Percentiles rank a stretch among this genome's conserved stretches.
phyloP scores from a whole-genome alignment of 2,797 vertebrate genomes.

The Scomberomorus guttatus region DNA sequence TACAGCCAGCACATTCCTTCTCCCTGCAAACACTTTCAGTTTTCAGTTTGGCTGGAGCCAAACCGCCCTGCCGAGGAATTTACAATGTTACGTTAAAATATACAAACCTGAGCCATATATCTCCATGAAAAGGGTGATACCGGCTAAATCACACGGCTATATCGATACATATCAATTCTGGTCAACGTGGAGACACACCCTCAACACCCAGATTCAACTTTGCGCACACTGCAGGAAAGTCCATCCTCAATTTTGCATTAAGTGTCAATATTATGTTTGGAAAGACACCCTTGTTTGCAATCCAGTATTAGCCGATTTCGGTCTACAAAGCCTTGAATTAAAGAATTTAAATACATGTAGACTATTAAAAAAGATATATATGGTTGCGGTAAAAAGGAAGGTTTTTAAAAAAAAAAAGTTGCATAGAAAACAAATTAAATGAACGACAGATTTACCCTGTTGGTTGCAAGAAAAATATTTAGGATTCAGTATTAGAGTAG shows the following conservation, averaged over 20 bases:
- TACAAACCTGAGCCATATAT: background rate
- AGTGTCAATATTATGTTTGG: background rate
- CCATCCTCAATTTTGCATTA: background rate
- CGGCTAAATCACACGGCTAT: background rate
- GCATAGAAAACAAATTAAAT: background rate
- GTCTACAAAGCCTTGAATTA: background rate
- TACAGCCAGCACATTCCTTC: constrained; percentile 12
- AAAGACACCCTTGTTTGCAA: background rate
- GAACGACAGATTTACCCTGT: background rate
- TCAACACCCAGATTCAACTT: constrained; percentile 15
- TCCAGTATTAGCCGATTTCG: too few relatives aligned
- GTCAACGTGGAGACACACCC: constrained; percentile 47
- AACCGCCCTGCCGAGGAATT: constrained; percentile 9
- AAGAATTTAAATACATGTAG: background rate
- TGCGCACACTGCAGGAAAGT: background rate
- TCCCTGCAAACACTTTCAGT: constrained; percentile 27
- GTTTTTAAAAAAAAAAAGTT: background rate
- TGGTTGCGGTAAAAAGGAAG: background rate
- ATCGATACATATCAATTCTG: background rate
- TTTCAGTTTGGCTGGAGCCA: constrained; percentile 8
- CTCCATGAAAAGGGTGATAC: background rate
- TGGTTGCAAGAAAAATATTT: background rate
- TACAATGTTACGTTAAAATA: background rate
- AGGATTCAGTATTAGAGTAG: background rate
- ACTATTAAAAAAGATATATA: background rate